A percentile compares a stretch with the other conserved stretches of the same genome.
Conservation (phyloP, 2,888 invertebrate genomes). For the Acanthosepion esculentum region DNA sequence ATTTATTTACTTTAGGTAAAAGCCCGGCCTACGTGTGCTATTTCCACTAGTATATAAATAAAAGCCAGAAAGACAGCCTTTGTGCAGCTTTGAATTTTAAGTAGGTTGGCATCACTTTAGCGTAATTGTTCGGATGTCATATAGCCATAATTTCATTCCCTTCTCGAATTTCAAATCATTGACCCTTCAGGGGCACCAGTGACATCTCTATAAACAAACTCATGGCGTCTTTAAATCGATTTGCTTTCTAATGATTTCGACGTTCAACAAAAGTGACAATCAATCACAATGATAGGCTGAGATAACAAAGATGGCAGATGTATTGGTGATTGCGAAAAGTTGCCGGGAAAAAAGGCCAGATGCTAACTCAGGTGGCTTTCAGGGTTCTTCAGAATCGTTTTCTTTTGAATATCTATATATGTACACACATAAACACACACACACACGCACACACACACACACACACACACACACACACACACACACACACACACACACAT, state of each 20-base stretch:
- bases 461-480: too few species aligned
- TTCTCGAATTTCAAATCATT: conserved; percentile 13
- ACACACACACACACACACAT: too few species aligned
- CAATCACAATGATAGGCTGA: background rate
- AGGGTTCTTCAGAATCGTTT: background rate
- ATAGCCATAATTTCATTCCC: background rate
- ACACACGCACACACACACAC: too few species aligned
- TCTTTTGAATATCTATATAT: background rate
- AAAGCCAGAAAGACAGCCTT: background rate
- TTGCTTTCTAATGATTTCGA: background rate
- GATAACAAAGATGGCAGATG: conserved; percentile 18
- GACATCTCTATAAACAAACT: background rate
- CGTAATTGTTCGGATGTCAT: background rate
- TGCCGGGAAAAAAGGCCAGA: background rate
- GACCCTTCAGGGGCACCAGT: background rate
- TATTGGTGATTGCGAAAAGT: background rate
- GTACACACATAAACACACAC: background rate
- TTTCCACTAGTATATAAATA: background rate
- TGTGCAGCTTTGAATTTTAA: background rate
- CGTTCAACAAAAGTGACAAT: background rate
- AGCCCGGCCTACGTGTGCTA: too few species aligned
- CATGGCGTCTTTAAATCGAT: background rate
- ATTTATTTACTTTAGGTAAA: too few species aligned
- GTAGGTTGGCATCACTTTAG: background rate
- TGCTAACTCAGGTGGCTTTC: background rate